Conservation (phyloP, 2,888 invertebrate genomes). For the Lomographa bimaculata region DNA sequence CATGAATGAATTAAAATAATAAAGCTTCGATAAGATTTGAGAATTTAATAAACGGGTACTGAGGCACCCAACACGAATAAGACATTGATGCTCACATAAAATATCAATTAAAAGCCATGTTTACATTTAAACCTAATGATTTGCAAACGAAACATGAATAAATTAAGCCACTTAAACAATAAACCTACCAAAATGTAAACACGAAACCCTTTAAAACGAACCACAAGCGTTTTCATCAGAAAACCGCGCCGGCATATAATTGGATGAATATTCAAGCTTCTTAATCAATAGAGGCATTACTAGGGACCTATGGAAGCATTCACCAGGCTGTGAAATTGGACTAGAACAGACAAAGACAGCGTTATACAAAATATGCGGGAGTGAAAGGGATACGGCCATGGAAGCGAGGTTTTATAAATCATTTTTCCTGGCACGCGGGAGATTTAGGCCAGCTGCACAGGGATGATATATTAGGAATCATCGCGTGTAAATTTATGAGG, state of each 20-base stretch:
- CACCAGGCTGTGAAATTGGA: constrained; percentile 81
- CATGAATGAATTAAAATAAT: no score
- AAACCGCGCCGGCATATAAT: constrained; percentile 71
- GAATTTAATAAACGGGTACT: no score
- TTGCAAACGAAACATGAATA: constrained; percentile 29
- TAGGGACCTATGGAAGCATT: constrained; percentile 66
- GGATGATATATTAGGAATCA: constrained; percentile 37
- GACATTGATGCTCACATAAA: no score
- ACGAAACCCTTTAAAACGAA: constrained; percentile 45
- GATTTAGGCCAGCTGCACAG: constrained; percentile 58
- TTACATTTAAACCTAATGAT: constrained; percentile 24
- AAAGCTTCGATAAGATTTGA: no score
- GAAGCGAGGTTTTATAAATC: constrained; percentile 76
- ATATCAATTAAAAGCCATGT: neutral
- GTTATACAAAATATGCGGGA: constrained; percentile 32
- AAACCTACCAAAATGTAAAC: constrained; percentile 32
- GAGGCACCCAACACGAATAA: no score
- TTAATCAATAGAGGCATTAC: constrained; percentile 81
- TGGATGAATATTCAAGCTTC: constrained; percentile 82
- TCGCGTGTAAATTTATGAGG: constrained; percentile 26
- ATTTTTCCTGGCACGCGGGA: constrained; percentile 73
- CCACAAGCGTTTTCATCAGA: constrained; percentile 61
- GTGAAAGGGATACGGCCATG: constrained; percentile 46
- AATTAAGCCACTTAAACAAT: constrained; percentile 26
- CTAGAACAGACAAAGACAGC: constrained; percentile 60